A percentile compares a stretch with the other conserved stretches of the same genome.
phyloP scores from a whole-genome alignment of 2,797 vertebrate genomes.

The Epinephelus coioides region DNA sequence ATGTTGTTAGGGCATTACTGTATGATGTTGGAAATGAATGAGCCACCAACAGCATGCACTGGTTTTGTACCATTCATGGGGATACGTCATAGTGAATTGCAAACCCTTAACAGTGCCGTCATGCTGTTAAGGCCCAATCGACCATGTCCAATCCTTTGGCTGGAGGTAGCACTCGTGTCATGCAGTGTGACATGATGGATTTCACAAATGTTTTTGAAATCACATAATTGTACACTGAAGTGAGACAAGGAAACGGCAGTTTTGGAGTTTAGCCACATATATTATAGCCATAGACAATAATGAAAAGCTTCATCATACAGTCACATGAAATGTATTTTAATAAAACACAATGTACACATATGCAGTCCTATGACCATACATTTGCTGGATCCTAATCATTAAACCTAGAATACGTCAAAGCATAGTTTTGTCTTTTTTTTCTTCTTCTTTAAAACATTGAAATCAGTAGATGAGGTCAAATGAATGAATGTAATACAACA shows the following conservation, averaged over 20 bases:
- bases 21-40: constrained; percentile 46
- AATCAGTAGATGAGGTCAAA: constrained; percentile 86
- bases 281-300: constrained; percentile 72
- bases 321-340: constrained; percentile 89
- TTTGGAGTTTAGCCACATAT: constrained; percentile 68
- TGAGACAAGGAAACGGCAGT: constrained; percentile 58
- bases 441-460: constrained; percentile 79
- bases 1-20: constrained; percentile 37
- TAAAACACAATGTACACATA: constrained; percentile 91
- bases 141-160: constrained; percentile 75
- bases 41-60: constrained; percentile 41
- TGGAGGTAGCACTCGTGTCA: constrained; percentile 61
- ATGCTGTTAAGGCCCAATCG: constrained; percentile 71
- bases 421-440: constrained; percentile 71
- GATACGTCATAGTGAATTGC: constrained; percentile 69
- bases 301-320: constrained; percentile 73
- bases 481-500: constrained; percentile 82
- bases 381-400: constrained; percentile 86
- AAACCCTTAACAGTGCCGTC: constrained; percentile 64
- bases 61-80: constrained; percentile 49
- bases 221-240: constrained; percentile 50
- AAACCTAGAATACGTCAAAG: constrained; percentile 85
- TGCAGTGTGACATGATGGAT: constrained; percentile 66
- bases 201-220: constrained; percentile 74
- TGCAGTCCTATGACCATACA: constrained; percentile 89